These are phyloP conservation scores for Dascyllus trimaculatus DNA, from an alignment of 2,113 vertebrate species.

Conservation along the genomic window DNA sequence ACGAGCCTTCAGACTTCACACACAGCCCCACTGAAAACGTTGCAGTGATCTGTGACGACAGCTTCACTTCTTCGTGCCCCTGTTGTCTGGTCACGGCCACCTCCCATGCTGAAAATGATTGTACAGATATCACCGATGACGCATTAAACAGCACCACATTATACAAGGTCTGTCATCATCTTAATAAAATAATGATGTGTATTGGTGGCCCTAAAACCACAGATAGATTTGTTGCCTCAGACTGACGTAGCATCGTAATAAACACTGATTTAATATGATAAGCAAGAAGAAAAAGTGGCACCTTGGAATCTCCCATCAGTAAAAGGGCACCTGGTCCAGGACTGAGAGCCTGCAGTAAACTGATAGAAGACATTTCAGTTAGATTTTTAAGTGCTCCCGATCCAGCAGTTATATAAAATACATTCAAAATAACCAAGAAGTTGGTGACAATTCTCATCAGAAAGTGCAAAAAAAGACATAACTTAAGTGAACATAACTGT, in stretches of 20 bases:
- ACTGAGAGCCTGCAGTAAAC: slow-evolving; percentile 82
- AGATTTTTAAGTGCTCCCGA: not conserved
- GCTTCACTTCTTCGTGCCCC: slow-evolving; percentile 14
- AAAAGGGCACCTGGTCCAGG: slow-evolving; percentile 90
- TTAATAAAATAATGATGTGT: not conserved
- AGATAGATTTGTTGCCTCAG: not conserved
- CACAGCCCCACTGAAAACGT: slow-evolving; percentile 70
- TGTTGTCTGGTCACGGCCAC: slow-evolving; percentile 15
- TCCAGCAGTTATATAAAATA: not conserved
- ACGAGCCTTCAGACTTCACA: not conserved
- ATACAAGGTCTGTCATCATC: not conserved
- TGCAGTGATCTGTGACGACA: slow-evolving; percentile 63
- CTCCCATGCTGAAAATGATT: slow-evolving; percentile 67
- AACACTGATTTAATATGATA: not conserved
- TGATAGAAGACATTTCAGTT: slow-evolving; percentile 61
- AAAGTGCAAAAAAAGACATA: too few species aligned
- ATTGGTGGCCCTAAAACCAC: not conserved
- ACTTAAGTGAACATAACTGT: not conserved
- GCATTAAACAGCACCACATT: not conserved
- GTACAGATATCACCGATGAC: not conserved
- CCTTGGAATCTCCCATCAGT: slow-evolving; percentile 83
- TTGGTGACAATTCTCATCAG: too few species aligned
- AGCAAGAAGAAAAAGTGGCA: slow-evolving; percentile 54
- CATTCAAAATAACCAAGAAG: not conserved
- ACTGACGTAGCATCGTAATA: not conserved